Base-by-base conservation (phyloP, 1,140 invertebrate genomes). In the Lepidurus apus region DNA sequence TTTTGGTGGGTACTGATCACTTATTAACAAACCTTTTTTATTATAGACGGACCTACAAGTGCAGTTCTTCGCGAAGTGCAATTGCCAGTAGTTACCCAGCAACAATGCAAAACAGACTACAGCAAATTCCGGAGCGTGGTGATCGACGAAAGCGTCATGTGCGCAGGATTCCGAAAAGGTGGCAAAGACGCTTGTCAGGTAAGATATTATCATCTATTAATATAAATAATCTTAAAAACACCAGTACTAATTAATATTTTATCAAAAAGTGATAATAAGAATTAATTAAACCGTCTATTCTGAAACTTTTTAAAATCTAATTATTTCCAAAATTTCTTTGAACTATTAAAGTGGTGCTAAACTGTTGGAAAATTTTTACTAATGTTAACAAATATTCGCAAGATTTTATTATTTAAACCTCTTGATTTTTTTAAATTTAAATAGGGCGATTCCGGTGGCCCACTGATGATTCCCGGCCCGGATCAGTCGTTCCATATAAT, bases 381-480 rank as follows among this genome's bases (percentile, higher is more conserved):
- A 26, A 26, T 1, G 26, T 26, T 26, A 26, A 26, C 1, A 1
- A 26, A 26, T 26, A 26, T 26, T 26, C 26, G 26, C 26, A 26
- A 26, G 26, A 26, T 26, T 26, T 26, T 26, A 26, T 26, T 26
- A 26, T 4, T 24, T 24, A 21, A 65, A 1, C 73, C 6, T 13
- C 3, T 76, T 42, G 43, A 24, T 77, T 24, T 77, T 79, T 45
- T 45, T 79, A 7, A 74, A 74, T 26, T 80, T 44, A 79, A 79
- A 77, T 80, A 89, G 87, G 93, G 93, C 24, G 94, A 95, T 84
- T 95, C 93, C 44, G 93, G 93, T 8, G 94, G 94, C 24, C 93
- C 94, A 0, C 82, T 95, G 6, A 93, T 95, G 91, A 83, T 85
- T 26, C 86, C 86, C 34, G 84, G 85, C 8, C 83, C 84, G 9